phyloP scores from a whole-genome alignment of 2,113 vertebrate genomes.

The Zootoca vivipara region DNA sequence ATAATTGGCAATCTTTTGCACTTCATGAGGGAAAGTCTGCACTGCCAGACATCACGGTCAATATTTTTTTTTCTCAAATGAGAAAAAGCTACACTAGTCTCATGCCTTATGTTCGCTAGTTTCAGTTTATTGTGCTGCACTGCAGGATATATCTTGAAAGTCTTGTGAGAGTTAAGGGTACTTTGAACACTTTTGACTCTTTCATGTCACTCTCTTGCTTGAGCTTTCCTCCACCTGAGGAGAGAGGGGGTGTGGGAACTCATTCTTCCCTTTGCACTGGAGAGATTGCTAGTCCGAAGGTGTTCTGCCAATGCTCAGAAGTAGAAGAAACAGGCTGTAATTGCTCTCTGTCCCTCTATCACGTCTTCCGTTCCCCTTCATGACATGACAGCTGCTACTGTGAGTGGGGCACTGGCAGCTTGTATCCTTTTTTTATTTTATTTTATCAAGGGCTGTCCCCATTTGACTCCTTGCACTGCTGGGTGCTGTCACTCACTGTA shows the following conservation, averaged over 20 bases:
- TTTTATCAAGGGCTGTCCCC: neutral
- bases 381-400: slow-evolving; percentile 19
- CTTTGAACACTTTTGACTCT: neutral
- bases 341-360: slow-evolving; percentile 26
- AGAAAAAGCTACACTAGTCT: neutral
- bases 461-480: slow-evolving; percentile 1
- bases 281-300: neutral
- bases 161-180: neutral
- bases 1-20: neutral
- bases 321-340: slow-evolving; percentile 20
- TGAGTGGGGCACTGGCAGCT: slow-evolving; percentile 10
- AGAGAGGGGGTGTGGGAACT: slow-evolving; percentile 4
- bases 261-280: neutral
- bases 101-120: neutral
- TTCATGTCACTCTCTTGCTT: slow-evolving; percentile 1
- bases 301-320: slow-evolving; percentile 7
- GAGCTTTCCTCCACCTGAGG: neutral
- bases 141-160: neutral
- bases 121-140: neutral
- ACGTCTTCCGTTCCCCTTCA: slow-evolving; percentile 7
- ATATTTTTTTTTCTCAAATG: neutral
- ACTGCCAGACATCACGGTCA: neutral
- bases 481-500: neutral
- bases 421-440: slow-evolving; percentile 11
- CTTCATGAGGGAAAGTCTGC: neutral